Percentiles rank a stretch among this genome's conserved stretches.
Evolutionary conservation across 2,797 vertebrate species (phyloP).

Genomic region (Micrastur ruficollis): DNA sequence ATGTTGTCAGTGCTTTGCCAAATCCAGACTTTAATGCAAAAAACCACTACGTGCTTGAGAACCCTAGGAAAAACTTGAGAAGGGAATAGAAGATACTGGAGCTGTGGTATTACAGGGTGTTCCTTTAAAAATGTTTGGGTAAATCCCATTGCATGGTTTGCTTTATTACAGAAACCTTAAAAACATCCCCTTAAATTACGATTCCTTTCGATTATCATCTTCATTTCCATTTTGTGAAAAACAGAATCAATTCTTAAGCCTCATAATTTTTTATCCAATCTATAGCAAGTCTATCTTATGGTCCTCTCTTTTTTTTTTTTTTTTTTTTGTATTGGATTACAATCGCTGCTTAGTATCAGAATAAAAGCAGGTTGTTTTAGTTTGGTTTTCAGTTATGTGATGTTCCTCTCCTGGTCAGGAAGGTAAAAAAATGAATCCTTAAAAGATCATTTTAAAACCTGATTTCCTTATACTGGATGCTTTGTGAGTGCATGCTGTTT

Average conservation of each 20-base stretch:
- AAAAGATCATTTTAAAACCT: background rate
- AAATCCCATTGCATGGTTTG: background rate
- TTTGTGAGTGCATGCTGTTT: background rate
- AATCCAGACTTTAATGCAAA: background rate
- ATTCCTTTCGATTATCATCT: background rate
- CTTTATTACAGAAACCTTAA: background rate
- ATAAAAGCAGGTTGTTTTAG: background rate
- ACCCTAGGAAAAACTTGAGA: background rate
- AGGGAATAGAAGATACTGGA: background rate
- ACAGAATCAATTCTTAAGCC: background rate
- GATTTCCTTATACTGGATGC: background rate
- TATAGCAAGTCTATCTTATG: background rate
- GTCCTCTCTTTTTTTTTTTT: background rate
- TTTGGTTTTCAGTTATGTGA: background rate
- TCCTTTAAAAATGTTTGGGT: background rate
- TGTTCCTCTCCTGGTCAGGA: background rate
- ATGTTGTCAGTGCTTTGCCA: background rate
- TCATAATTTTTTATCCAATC: background rate
- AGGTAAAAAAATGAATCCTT: background rate
- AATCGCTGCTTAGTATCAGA: background rate
- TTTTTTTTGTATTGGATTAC: background rate
- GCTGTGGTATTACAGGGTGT: background rate
- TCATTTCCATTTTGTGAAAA: background rate
- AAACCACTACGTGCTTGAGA: background rate
- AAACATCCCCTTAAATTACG: background rate